Evolutionary conservation across 2,797 vertebrate genomes (phyloP), one percentile per base, ranked within the genome.

Genomic region (Poecilia gillii): DNA sequence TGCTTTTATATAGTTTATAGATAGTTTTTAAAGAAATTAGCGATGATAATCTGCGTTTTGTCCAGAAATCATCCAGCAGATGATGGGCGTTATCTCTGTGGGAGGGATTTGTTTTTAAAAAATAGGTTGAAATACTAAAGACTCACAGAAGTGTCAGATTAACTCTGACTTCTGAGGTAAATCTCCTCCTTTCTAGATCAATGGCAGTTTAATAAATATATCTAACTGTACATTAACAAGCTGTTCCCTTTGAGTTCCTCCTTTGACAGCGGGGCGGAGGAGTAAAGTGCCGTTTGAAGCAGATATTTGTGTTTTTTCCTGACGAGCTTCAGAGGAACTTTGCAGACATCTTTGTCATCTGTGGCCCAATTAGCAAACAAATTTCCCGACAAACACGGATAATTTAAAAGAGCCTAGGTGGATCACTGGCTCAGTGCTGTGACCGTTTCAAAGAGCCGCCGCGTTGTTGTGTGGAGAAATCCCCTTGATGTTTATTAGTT

Each of bases 401-500:
- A 82, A 71, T 25, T 45, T 14, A n/a, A 72, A 68, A 75, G 49
- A 57, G 41, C 53, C 43, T 82, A 85, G 87, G 87, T 89, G 79
- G 88, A 84, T 93, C 87, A 81, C 91, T 88, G 91, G 90, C 66
- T 73, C 77, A 39, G 57, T 31, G 78, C 77, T 49, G 70, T 51
- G 70, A 55, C 78, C 12, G 77, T 87, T 90, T 90, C 86, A 88
- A 87, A 89, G 87, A 76, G 75, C 74, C 47, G 75, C 33, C 0
- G 72, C 75, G 6, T 81, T 82, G 82, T 87, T 88, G 80, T 76
- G 43, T 73, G 83, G 83, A 39, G 72, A 41, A 90, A 90, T 93
- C 89, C 92, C 94, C 90, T 73, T 53, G 88, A 90, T 78, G 91
- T 93, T 94, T 93, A 85, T 94, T 93, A 94, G 91, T 41, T 78